phyloP scores from a whole-genome alignment of 2,797 vertebrate genomes.

The Megaceryle alcyon region DNA sequence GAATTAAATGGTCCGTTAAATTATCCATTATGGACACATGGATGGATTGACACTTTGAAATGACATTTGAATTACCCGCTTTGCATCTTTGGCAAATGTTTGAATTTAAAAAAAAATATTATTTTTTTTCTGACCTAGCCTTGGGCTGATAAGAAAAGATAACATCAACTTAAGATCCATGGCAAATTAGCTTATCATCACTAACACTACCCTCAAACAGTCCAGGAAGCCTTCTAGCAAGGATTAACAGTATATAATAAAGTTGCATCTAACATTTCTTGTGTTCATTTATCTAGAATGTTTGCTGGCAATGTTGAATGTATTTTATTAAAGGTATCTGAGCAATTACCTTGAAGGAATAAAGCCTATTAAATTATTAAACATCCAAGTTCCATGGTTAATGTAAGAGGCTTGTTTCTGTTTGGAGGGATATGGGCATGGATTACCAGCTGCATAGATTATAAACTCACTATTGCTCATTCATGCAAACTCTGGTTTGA shows the following conservation, averaged over 20 bases:
- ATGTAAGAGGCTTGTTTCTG: constrained; percentile 43
- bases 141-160: constrained; percentile 76
- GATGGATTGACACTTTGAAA: constrained; percentile 42
- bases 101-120: background rate
- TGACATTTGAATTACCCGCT: constrained; percentile 40
- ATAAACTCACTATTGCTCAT: constrained; percentile 53
- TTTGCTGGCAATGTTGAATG: constrained; percentile 55
- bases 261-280: constrained; percentile 76
- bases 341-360: constrained; percentile 71
- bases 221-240: constrained; percentile 78
- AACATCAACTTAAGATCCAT: constrained; percentile 73
- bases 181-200: constrained; percentile 77
- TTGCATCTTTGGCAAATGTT: constrained; percentile 62
- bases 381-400: constrained; percentile 46
- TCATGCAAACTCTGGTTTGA: constrained; percentile 54
- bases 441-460: constrained; percentile 44
- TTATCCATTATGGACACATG: background rate
- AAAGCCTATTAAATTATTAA: constrained; percentile 62
- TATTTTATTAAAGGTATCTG: constrained; percentile 69
- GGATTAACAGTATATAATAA: constrained; percentile 79
- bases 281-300: constrained; percentile 72
- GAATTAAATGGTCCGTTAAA: constrained; percentile 63
- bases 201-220: constrained; percentile 68
- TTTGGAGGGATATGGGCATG: background rate
- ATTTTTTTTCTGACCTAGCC: constrained; percentile 52